phyloP scores from a whole-genome alignment of 2,888 invertebrate species.

The Chrysolina americana region DNA sequence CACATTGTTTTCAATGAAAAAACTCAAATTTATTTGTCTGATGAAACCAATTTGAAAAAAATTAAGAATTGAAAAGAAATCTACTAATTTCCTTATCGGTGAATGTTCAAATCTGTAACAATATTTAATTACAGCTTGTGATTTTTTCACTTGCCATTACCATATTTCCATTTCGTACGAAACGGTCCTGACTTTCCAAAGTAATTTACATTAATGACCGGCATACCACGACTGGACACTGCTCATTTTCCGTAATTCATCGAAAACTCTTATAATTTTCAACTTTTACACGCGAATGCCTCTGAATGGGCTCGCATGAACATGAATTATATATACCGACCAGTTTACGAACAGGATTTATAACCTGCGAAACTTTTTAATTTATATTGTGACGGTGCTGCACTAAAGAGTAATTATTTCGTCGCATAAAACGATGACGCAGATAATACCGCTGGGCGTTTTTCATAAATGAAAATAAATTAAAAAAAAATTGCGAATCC shows the following conservation, averaged over 20 bases:
- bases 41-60: no score
- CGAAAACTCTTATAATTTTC: conserved; percentile 35
- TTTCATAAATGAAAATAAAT: conserved; percentile 20
- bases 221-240: conserved; percentile 7
- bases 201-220: conserved; percentile 20
- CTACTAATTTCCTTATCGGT: no score
- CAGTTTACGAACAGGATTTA: conserved; percentile 30
- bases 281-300: conserved; percentile 26
- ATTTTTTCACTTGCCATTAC: not conserved
- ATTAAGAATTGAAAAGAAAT: no score
- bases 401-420: conserved; percentile 9
- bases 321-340: conserved; percentile 22
- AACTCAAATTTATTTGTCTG: no score
- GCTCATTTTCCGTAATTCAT: conserved; percentile 33
- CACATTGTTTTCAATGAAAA: no score
- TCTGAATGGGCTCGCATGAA: conserved; percentile 14
- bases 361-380: conserved; percentile 32
- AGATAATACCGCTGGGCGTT: conserved; percentile 14
- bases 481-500: conserved; percentile 6
- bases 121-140: not conserved
- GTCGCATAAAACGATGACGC: conserved; percentile 9
- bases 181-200: conserved; percentile 7
- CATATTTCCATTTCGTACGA: no score
- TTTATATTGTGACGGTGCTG: conserved; percentile 40
- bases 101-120: no score